Percentiles rank a stretch among this genome's conserved stretches.
Evolutionary conservation across 1,140 invertebrate species (phyloP).

Genomic region (Drosophila trapezifrons): DNA sequence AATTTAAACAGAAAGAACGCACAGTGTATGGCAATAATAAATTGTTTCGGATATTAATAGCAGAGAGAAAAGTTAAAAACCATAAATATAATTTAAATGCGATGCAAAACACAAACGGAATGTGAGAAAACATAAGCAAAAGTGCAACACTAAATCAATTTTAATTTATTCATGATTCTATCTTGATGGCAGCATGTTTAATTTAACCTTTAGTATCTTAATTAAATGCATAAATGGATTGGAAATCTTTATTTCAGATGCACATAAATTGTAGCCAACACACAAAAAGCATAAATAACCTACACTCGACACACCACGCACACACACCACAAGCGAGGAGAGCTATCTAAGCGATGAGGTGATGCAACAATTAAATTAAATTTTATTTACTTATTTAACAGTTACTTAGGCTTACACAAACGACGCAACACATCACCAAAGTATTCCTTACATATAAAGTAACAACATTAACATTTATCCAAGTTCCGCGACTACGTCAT

Average conservation of each 20-base stretch:
- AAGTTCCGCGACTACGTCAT: constrained; percentile 64
- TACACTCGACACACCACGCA: constrained; percentile 19
- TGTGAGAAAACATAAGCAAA: constrained; percentile 1
- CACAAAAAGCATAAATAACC: constrained; percentile 11
- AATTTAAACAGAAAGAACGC: neutral
- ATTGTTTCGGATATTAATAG: constrained; percentile 28
- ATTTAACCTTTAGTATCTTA: constrained; percentile 1
- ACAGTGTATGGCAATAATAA: neutral
- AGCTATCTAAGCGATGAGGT: constrained; percentile 42
- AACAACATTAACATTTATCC: constrained; percentile 25
- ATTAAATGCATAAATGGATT: neutral
- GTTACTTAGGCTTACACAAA: constrained; percentile 27
- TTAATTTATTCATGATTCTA: constrained; percentile 19
- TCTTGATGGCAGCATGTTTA: constrained; percentile 20
- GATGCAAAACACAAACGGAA: neutral
- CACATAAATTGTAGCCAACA: constrained; percentile 27
- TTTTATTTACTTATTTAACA: constrained; percentile 50
- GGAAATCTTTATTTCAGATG: constrained; percentile 53
- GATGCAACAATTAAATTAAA: constrained; percentile 49
- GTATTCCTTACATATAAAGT: constrained; percentile 30
- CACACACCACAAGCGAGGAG: constrained; percentile 4
- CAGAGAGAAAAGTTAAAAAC: neutral
- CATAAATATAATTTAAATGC: constrained; percentile 10
- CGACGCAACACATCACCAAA: constrained; percentile 21
- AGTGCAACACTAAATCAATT: constrained; percentile 17